Conservation (phyloP, 2,113 vertebrate genomes). For the Syngnathus typhle region DNA sequence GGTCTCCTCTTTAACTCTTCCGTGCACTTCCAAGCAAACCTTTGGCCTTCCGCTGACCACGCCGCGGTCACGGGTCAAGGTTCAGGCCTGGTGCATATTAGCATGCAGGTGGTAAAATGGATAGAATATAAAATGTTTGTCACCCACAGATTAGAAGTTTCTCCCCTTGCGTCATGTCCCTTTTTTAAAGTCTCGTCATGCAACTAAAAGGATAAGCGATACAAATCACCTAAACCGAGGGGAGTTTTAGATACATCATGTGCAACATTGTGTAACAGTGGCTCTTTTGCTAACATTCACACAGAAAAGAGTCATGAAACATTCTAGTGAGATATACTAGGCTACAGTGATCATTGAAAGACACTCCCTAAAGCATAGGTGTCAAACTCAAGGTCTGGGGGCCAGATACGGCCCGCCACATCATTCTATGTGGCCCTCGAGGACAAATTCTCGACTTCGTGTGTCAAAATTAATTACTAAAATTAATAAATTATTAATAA, state of each 20-base stretch:
- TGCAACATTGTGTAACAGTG: too few species aligned
- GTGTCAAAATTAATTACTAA: too few species aligned
- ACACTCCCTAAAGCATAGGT: neutral
- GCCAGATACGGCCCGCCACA: too few species aligned
- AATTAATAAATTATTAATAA: too few species aligned
- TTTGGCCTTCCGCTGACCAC: constrained; percentile 23
- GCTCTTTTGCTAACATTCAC: too few species aligned
- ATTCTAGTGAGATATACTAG: neutral
- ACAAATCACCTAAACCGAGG: neutral
- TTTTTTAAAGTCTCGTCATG: too few species aligned
- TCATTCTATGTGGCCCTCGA: too few species aligned
- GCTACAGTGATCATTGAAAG: neutral
- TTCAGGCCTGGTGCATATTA: constrained; percentile 51
- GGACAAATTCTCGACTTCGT: too few species aligned
- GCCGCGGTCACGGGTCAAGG: constrained; percentile 44
- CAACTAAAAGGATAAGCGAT: neutral
- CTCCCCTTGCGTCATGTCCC: neutral
- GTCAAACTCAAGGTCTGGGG: too few species aligned
- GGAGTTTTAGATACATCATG: neutral
- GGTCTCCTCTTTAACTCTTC: constrained; percentile 43
- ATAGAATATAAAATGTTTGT: neutral
- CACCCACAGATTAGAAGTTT: neutral
- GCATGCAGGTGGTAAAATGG: constrained; percentile 51
- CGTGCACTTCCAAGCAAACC: constrained; percentile 31
- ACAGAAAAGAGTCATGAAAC: neutral